phyloP scores from a whole-genome alignment of 2,888 invertebrate genomes.

The Melipona beecheii region DNA sequence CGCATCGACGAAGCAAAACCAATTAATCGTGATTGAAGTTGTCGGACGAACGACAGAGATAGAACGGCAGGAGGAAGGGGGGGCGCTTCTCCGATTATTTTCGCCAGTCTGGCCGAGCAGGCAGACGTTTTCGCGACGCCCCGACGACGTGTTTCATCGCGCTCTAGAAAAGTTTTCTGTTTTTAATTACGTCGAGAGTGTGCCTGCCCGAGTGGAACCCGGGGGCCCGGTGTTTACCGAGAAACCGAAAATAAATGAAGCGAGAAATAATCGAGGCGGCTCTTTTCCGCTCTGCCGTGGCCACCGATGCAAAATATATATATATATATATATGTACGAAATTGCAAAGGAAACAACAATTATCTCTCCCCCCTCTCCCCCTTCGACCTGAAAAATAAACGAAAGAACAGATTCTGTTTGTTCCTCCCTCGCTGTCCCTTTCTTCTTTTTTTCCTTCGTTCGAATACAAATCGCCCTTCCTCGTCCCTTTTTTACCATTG shows the following conservation, averaged over 20 bases:
- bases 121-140: no score
- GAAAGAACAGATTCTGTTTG: background rate
- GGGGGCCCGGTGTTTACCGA: constrained; percentile 3
- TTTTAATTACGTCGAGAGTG: constrained; percentile 40
- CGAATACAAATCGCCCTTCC: no score
- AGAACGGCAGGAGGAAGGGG: background rate
- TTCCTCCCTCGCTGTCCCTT: no score
- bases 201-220: constrained; percentile 16
- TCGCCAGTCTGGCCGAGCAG: background rate
- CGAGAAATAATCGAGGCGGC: constrained; percentile 24
- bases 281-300: background rate
- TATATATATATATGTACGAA: background rate
- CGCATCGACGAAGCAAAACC: constrained; percentile 32
- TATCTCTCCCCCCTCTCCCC: background rate
- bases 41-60: constrained; percentile 12
- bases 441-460: no score
- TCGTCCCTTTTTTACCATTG: background rate
- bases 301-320: constrained; percentile 3
- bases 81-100: constrained; percentile 24
- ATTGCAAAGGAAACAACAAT: constrained; percentile 16
- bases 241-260: constrained; percentile 37
- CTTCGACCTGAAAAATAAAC: constrained; percentile 14
- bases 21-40: constrained; percentile 45
- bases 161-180: constrained; percentile 26
- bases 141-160: background rate